phyloP scores from a whole-genome alignment of 2,797 vertebrate species.

The Gouania willdenowi region DNA sequence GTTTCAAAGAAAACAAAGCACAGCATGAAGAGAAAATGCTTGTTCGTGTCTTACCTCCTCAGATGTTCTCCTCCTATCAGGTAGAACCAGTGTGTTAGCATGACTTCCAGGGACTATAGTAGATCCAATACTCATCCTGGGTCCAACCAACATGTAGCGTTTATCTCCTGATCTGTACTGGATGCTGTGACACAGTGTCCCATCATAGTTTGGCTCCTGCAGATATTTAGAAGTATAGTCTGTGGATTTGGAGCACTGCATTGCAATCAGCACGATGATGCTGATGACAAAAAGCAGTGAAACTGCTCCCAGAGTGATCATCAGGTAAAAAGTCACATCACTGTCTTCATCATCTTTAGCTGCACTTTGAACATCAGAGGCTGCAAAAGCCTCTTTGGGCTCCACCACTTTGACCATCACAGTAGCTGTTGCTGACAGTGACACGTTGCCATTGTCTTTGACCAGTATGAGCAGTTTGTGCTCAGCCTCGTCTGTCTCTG shows the following conservation, averaged over 20 bases:
- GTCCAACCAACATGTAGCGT: slow-evolving; percentile 41
- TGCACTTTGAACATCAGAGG: too few relatives aligned
- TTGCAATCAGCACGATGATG: slow-evolving; percentile 21
- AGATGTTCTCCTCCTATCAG: too few relatives aligned
- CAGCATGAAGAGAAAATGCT: too few relatives aligned
- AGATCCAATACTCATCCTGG: slow-evolving; percentile 45
- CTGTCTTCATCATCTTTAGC: too few relatives aligned
- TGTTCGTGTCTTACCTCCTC: too few relatives aligned
- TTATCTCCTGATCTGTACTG: slow-evolving; percentile 50
- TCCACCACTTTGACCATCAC: slow-evolving; percentile 34
- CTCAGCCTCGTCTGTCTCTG: slow-evolving; percentile 3
- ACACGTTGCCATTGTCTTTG: slow-evolving; percentile 44
- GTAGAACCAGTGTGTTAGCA: not conserved
- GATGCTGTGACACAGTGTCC: slow-evolving; percentile 29
- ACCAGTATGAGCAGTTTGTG: slow-evolving; percentile 39
- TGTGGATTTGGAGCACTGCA: slow-evolving; percentile 42
- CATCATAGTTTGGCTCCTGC: slow-evolving; percentile 34
- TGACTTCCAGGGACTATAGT: slow-evolving; percentile 22
- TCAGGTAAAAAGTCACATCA: too few relatives aligned
- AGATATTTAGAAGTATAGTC: slow-evolving; percentile 37
- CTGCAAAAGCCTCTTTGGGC: not conserved
- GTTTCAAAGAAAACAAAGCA: too few relatives aligned
- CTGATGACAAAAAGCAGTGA: too few relatives aligned
- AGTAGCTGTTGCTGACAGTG: slow-evolving; percentile 25
- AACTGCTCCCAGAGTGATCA: too few relatives aligned